These are phyloP conservation scores for Onychostoma macrolepis DNA, from an alignment of 2,113 vertebrate genomes.

Conservation along the genomic window DNA sequence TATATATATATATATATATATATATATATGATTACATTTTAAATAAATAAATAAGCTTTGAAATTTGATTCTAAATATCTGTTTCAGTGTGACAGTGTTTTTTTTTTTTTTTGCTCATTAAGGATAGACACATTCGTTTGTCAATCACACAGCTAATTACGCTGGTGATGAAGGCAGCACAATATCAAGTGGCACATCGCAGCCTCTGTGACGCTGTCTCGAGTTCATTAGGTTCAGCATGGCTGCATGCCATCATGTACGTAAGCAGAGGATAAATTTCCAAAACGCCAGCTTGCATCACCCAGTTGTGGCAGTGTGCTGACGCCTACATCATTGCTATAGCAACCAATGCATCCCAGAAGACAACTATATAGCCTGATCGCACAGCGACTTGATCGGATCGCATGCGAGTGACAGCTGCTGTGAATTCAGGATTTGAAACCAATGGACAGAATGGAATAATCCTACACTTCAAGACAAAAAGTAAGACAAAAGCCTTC, in stretches of 20 bases:
- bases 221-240: neutral
- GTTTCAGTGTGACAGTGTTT: no score
- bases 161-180: neutral
- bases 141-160: neutral
- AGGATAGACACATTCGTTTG: neutral
- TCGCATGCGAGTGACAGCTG: neutral
- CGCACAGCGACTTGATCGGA: neutral
- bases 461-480: neutral
- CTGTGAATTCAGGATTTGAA: neutral
- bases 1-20: no score
- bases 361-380: neutral
- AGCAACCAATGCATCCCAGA: conserved; percentile 7
- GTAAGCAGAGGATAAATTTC: neutral
- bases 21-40: no score
- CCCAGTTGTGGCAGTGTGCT: neutral
- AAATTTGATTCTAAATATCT: no score
- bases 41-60: no score
- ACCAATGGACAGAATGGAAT: neutral
- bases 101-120: neutral
- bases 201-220: neutral
- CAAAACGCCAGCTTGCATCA: conserved; percentile 15
- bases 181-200: neutral
- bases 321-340: conserved; percentile 4
- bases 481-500: neutral
- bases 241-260: neutral